Conservation (phyloP, 2,888 invertebrate genomes). For the Caradrina kadenii region DNA sequence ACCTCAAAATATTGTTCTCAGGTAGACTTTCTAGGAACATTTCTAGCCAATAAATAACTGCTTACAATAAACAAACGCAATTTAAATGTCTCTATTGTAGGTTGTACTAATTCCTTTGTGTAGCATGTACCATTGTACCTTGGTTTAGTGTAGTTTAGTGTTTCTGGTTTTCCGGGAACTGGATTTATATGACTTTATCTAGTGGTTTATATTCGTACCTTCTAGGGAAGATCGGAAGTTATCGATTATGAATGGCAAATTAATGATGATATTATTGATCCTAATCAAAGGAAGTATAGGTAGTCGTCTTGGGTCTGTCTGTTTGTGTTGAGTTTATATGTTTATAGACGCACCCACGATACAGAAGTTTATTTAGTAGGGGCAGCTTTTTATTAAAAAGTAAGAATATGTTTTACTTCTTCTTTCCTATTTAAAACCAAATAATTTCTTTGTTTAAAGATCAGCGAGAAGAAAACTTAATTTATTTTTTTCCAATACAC, state of each 20-base stretch:
- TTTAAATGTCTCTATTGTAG: slow-evolving; percentile 54
- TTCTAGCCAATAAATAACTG: slow-evolving; percentile 47
- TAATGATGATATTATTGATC: too few relatives aligned
- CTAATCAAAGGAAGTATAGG: too few relatives aligned
- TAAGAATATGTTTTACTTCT: too few relatives aligned
- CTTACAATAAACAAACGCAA: slow-evolving; percentile 43
- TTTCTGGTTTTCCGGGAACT: slow-evolving; percentile 32
- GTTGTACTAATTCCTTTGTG: slow-evolving; percentile 55
- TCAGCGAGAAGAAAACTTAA: too few relatives aligned
- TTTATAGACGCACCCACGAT: too few relatives aligned
- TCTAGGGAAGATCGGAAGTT: not conserved
- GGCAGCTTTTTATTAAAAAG: too few relatives aligned
- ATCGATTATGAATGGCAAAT: slow-evolving; percentile 1
- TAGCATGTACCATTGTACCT: slow-evolving; percentile 21
- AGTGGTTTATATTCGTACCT: not conserved
- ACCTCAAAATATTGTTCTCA: slow-evolving; percentile 25
- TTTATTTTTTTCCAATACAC: too few relatives aligned
- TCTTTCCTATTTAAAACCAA: too few relatives aligned
- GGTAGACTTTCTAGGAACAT: slow-evolving; percentile 47
- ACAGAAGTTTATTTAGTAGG: too few relatives aligned
- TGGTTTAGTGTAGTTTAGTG: slow-evolving; percentile 42
- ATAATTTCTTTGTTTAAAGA: too few relatives aligned
- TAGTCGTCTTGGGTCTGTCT: too few relatives aligned
- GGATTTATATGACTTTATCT: slow-evolving; percentile 1
- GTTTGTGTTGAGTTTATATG: too few relatives aligned